phyloP scores from a whole-genome alignment of 2,797 vertebrate genomes.

The Cossypha polioptera region DNA sequence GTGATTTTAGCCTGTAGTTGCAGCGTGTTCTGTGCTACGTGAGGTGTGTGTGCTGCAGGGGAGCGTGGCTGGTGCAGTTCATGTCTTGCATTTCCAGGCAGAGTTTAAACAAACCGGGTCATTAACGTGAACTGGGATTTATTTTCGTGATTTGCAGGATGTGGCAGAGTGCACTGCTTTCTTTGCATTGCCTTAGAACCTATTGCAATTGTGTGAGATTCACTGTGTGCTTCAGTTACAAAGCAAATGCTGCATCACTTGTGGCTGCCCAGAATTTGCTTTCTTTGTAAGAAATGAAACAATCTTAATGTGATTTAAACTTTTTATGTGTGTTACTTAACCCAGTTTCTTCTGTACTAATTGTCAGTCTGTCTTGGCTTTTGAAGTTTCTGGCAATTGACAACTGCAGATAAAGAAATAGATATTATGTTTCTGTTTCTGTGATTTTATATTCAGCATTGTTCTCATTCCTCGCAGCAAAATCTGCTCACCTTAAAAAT shows the following conservation, averaged over 20 bases:
- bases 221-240: neutral
- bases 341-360: neutral
- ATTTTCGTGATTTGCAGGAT: conserved; percentile 44
- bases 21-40: conserved; percentile 18
- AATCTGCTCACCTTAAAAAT: neutral
- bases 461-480: neutral
- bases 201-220: neutral
- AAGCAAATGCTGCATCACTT: conserved; percentile 59
- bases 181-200: neutral
- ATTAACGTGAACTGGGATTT: conserved; percentile 63
- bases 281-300: conserved; percentile 37
- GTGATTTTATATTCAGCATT: neutral
- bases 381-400: neutral
- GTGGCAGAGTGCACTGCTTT: neutral
- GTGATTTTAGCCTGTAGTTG: conserved; percentile 49
- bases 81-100: conserved; percentile 51
- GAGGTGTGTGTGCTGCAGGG: conserved; percentile 53
- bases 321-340: neutral
- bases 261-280: conserved; percentile 55
- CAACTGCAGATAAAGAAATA: neutral
- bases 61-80: neutral
- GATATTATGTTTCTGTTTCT: neutral
- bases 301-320: neutral
- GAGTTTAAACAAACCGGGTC: conserved; percentile 55
- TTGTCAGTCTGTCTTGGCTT: neutral